Percentiles rank a stretch among this genome's conserved stretches.
Conservation (phyloP, 2,797 vertebrate species). For the Anabacerthia variegaticeps region DNA sequence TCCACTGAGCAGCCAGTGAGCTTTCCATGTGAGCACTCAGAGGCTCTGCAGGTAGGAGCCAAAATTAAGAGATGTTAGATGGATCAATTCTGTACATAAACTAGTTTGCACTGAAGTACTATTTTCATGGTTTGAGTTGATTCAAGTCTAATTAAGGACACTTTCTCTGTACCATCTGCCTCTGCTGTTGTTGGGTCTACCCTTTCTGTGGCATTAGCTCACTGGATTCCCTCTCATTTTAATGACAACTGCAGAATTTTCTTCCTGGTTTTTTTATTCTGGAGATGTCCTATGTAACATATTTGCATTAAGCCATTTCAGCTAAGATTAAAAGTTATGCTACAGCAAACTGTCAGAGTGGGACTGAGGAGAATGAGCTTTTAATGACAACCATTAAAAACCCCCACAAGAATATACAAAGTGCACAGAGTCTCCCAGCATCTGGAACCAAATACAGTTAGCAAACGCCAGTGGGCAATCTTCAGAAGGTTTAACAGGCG, state of each 20-base stretch:
- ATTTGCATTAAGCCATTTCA: not conserved
- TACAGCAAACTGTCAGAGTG: not conserved
- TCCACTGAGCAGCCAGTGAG: fast-evolving
- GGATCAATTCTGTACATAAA: not conserved
- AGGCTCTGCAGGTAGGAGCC: not conserved
- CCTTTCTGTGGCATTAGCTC: not conserved
- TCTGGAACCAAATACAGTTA: not conserved
- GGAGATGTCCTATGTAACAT: not conserved
- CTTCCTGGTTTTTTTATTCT: not conserved
- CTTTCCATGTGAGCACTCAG: not conserved
- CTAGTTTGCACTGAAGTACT: not conserved
- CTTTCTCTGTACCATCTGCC: not conserved
- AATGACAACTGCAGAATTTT: not conserved
- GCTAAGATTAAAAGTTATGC: not conserved
- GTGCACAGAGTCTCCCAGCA: not conserved
- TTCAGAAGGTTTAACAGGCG: not conserved
- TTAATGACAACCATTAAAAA: not conserved
- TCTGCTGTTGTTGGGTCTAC: not conserved
- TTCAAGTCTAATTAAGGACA: not conserved
- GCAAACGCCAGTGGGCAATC: not conserved
- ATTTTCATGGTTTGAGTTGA: not conserved
- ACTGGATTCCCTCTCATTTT: not conserved
- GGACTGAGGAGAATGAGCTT: not conserved
- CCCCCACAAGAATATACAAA: not conserved
- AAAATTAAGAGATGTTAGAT: not conserved